Evolutionary conservation across 2,797 vertebrate genomes (phyloP), one percentile per base, ranked within the genome.

Genomic region (Pseudochromis fuscus): DNA sequence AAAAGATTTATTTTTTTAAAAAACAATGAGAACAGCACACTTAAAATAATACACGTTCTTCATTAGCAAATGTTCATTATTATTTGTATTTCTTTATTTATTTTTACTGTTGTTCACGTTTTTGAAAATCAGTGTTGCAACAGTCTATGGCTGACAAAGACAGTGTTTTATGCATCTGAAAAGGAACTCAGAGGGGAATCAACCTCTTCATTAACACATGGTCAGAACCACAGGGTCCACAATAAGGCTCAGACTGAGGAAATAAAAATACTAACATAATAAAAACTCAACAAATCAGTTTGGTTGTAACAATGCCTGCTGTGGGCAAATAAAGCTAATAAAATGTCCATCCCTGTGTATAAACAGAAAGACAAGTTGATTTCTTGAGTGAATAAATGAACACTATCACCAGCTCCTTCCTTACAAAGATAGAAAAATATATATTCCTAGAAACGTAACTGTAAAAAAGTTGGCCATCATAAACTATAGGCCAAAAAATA

Each of bases 271-370:
- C 21, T 18, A 37, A 49, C 7, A 24, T 2, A 18, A 2, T 50
- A 13, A 30, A 49, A 65, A 12, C 44, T 7, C 49, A 31, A 19
- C 57, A 69, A 62, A 30, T 19, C 13, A 38, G 21, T 75, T 82
- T 75, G 35, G 58, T 77, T 66, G 23, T 28, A 77, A 71, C 15
- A 30, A 57, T 35, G 40, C 49, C 19, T 6, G 7, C 25, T 44
- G 19, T 18, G 10, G 62, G 56, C 68, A 67, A 66, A 19, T 82
- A 88, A 88, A 87, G 86, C 79, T 87, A 78, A 31, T 53, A 55
- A 70, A 74, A 75, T 23, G 4, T 71, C 4, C 3, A 25, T 58
- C 64, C 46, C 51, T 68, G 52, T 30, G 50, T 38, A 16, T 51
- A 60, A 60, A 33, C 16, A 25, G 30, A 66, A 67, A 73, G 15